Evolutionary conservation across 2,113 vertebrate genomes (phyloP), one percentile per base, ranked within the genome.

Genomic region (Megaceryle torquata): DNA sequence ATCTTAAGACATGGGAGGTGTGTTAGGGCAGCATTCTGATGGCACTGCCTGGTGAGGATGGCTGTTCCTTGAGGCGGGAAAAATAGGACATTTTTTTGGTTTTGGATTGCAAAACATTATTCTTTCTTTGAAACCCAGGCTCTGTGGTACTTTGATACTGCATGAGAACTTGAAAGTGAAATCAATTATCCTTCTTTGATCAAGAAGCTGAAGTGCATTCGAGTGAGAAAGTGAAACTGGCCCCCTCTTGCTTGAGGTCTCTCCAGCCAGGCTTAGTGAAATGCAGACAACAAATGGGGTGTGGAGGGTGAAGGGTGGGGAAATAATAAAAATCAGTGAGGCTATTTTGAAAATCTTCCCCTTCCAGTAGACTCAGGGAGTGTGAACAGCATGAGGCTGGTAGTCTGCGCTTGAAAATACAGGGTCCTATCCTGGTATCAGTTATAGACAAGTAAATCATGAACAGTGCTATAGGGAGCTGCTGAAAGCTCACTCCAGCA

Each of bases 401-500:
- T 70, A 44, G 53, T 39, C 57, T 63, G 60, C 56, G 74, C 57
- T 41, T 93, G 80, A 65, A 91, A 96, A 82, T 33, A 50, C 0
- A 0, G 65, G 63, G 63, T 84, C 44, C 17, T 9, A 2, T 79
- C 28, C 61, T 82, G 61, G 65, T 93, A 82, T 92, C 25, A 20
- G 6, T 82, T 84, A 64, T 43, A 83, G 92, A 54, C 31, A 2
- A 0, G 13, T 65, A 88, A 81, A 90, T 93, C 53, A 44, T 53
- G 70, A 82, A 77, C 81, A 64, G 48, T 0, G 1, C 60, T 61
- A 6, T 0, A 2, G 39, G 67, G 21, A 93, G 72, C 69, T 84
- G 83, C 83, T 89, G 91, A 86, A 93, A 91, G 83, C 72, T 71
- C 9, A 5, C 35, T 94, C 35, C 37, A 61, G 76, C 39, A 3